These are phyloP conservation scores for Rhagium mordax DNA, from an alignment of 2,888 invertebrate species.

Conservation along the genomic window DNA sequence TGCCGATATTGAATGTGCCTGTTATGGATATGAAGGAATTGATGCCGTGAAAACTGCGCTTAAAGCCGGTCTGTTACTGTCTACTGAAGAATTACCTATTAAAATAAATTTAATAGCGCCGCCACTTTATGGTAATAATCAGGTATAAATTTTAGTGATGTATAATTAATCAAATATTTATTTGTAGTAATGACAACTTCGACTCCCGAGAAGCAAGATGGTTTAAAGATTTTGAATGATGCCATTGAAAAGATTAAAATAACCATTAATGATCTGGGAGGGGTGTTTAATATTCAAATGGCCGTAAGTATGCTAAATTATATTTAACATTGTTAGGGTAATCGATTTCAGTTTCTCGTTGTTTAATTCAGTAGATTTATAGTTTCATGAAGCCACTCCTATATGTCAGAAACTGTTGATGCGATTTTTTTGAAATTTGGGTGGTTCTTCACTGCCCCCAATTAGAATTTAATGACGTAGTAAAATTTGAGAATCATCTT, in stretches of 20 bases:
- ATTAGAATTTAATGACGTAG: no score
- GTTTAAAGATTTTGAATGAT: slow-evolving; percentile 89
- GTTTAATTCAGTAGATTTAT: no score
- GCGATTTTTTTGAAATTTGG: no score
- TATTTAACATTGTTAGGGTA: no score
- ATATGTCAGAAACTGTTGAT: no score
- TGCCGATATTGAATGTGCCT: slow-evolving; percentile 93
- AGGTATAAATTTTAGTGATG: slow-evolving; percentile 14
- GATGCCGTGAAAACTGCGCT: slow-evolving; percentile 97
- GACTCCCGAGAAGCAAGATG: slow-evolving; percentile 96
- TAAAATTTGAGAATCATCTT: no score
- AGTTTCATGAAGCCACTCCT: no score
- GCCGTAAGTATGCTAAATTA: slow-evolving; percentile 71
- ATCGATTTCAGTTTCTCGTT: not conserved
- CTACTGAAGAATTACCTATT: slow-evolving; percentile 94
- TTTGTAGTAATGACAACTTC: slow-evolving; percentile 95
- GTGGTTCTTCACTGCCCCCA: no score
- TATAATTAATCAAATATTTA: not conserved
- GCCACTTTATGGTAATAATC: slow-evolving; percentile 84
- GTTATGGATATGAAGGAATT: slow-evolving; percentile 98
- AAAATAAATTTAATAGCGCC: slow-evolving; percentile 99
- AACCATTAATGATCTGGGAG: slow-evolving; percentile 87
- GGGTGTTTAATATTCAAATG: slow-evolving; percentile 96
- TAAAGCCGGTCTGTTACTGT: slow-evolving; percentile 89
- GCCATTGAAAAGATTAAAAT: slow-evolving; percentile 91